Evolutionary conservation across 2,888 invertebrate species (phyloP).

Genomic region (Agrotis exclamationis): DNA sequence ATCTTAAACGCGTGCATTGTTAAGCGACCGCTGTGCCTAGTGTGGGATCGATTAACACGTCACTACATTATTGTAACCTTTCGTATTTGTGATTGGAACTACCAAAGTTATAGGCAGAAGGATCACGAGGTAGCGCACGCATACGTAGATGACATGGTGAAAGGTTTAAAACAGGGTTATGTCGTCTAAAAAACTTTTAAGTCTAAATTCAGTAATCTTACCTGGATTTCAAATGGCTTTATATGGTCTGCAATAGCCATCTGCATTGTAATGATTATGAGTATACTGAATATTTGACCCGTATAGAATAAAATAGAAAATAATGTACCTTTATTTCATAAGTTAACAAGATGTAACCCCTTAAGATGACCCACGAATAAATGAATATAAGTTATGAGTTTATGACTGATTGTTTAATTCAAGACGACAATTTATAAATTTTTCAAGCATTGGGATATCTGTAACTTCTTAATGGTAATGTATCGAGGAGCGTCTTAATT

Average conservation of each 20-base stretch:
- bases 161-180: too few species aligned
- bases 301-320: too few species aligned
- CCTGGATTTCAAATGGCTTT: not conserved
- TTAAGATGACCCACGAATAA: too few species aligned
- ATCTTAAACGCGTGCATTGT: slow-evolving; percentile 47
- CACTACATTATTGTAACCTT: slow-evolving; percentile 51
- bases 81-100: slow-evolving; percentile 32
- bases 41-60: slow-evolving; percentile 57
- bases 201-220: not conserved
- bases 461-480: not conserved
- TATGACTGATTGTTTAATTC: too few species aligned
- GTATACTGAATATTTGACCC: not conserved
- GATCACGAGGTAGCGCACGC: not conserved
- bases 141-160: not conserved
- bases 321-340: too few species aligned
- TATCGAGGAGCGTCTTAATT: slow-evolving; percentile 26
- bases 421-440: not conserved
- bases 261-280: not conserved
- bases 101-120: slow-evolving; percentile 33
- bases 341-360: too few species aligned
- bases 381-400: too few species aligned
- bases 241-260: not conserved
- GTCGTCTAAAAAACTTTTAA: too few species aligned
- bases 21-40: slow-evolving; percentile 51
- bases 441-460: slow-evolving; percentile 11